Evolutionary conservation across 2,888 invertebrate genomes (phyloP).

Genomic region (Drosophila macrospina): DNA sequence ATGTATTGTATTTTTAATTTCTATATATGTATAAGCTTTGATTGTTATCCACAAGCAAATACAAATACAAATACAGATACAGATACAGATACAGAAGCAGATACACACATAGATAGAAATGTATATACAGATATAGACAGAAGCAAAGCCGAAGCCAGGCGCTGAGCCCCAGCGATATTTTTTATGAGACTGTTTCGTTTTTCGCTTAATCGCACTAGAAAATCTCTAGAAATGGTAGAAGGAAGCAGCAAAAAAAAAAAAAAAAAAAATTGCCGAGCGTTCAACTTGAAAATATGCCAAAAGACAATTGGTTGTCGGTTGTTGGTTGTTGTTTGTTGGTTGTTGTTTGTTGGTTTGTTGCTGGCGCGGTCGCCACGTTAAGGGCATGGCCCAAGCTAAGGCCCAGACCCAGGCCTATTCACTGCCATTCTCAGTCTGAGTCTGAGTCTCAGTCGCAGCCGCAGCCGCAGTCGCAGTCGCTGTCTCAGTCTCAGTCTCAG

Average conservation of each 20-base stretch:
- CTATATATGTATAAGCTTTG: slow-evolving; percentile 55
- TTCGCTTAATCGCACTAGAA: slow-evolving; percentile 76
- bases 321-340: slow-evolving; percentile 44
- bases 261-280: slow-evolving; percentile 71
- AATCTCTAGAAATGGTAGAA: slow-evolving; percentile 67
- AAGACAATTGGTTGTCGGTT: slow-evolving; percentile 78
- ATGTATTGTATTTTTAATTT: slow-evolving; percentile 18
- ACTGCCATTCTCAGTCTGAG: slow-evolving; percentile 31
- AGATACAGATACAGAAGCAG: slow-evolving; percentile 6
- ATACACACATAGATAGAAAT: background rate
- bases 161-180: slow-evolving; percentile 58
- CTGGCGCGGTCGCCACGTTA: slow-evolving; percentile 50
- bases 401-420: slow-evolving; percentile 37
- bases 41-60: slow-evolving; percentile 45
- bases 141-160: slow-evolving; percentile 10
- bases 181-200: slow-evolving; percentile 78
- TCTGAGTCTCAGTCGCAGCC: slow-evolving; percentile 16
- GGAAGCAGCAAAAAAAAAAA: slow-evolving; percentile 42
- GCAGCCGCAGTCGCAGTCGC: slow-evolving; percentile 12
- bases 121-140: slow-evolving; percentile 5
- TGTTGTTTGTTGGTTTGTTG: slow-evolving; percentile 22
- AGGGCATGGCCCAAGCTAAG: slow-evolving; percentile 61
- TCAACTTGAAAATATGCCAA: slow-evolving; percentile 80
- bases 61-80: slow-evolving; percentile 17
- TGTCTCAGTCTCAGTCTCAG: slow-evolving; percentile 15